Conservation (phyloP, 2,888 invertebrate species). For the Drosophila incognita region DNA sequence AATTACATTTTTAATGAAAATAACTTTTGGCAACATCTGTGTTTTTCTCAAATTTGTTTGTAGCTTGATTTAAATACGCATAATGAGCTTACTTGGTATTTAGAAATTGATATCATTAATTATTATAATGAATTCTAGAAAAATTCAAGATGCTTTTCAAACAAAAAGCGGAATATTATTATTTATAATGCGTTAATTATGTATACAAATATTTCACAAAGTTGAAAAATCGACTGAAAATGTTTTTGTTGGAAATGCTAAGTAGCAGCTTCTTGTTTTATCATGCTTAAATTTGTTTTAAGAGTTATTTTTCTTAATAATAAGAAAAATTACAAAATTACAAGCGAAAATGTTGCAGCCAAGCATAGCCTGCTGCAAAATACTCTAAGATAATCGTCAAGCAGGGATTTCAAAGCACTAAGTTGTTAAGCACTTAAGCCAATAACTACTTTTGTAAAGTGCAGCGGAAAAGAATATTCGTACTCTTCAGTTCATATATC, state of each 20-base stretch:
- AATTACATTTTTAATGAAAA: not conserved
- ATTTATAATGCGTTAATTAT: not conserved
- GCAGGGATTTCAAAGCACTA: not conserved
- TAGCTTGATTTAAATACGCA: not conserved
- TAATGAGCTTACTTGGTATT: not conserved
- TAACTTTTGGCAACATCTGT: not conserved
- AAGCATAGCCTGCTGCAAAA: not conserved
- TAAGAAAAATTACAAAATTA: not conserved
- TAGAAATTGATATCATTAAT: not conserved
- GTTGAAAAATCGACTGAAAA: not conserved
- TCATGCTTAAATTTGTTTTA: not conserved
- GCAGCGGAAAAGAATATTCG: not conserved
- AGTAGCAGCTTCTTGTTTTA: not conserved
- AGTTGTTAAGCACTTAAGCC: not conserved
- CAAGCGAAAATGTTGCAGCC: too few relatives aligned
- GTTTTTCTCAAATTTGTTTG: not conserved
- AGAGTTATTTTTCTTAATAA: not conserved
- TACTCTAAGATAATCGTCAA: not conserved
- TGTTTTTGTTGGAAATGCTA: not conserved
- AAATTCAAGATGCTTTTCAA: not conserved
- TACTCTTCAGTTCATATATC: not conserved
- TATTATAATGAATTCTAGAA: not conserved
- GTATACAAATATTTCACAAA: not conserved
- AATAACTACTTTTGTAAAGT: not conserved
- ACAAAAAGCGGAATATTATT: not conserved